Evolutionary conservation across 2,113 vertebrate genomes (phyloP).

Genomic region (Chitala chitala): DNA sequence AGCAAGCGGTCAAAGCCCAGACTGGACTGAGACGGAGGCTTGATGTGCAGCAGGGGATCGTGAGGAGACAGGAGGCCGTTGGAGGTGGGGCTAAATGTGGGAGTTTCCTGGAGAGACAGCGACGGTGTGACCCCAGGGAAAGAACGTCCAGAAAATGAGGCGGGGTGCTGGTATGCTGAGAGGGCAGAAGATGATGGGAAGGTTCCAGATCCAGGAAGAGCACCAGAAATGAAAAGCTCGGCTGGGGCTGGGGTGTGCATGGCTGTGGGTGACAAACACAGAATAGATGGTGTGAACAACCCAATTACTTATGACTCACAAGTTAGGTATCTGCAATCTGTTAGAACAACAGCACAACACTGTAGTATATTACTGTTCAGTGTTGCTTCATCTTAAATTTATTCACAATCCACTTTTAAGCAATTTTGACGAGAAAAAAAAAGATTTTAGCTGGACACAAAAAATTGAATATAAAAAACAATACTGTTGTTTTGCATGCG

Average conservation of each 20-base stretch:
- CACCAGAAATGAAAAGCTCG: conserved; percentile 90
- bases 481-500: too few relatives aligned
- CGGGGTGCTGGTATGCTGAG: conserved; percentile 93
- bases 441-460: too few relatives aligned
- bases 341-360: background rate
- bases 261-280: conserved; percentile 57
- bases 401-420: background rate
- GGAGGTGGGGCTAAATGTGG: conserved; percentile 85
- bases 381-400: background rate
- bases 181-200: conserved; percentile 89
- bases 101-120: conserved; percentile 81
- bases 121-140: conserved; percentile 77
- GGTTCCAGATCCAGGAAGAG: conserved; percentile 83
- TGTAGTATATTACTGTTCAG: background rate
- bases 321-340: background rate
- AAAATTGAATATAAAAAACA: too few relatives aligned
- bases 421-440: too few relatives aligned
- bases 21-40: conserved; percentile 69
- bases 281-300: conserved; percentile 25
- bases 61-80: conserved; percentile 82
- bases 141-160: conserved; percentile 84
- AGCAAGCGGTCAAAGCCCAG: conserved; percentile 70
- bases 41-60: conserved; percentile 78
- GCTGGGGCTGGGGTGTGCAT: conserved; percentile 92
- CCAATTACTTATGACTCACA: conserved; percentile 36